Conservation (phyloP, 2,797 vertebrate species). For the Huso huso region DNA sequence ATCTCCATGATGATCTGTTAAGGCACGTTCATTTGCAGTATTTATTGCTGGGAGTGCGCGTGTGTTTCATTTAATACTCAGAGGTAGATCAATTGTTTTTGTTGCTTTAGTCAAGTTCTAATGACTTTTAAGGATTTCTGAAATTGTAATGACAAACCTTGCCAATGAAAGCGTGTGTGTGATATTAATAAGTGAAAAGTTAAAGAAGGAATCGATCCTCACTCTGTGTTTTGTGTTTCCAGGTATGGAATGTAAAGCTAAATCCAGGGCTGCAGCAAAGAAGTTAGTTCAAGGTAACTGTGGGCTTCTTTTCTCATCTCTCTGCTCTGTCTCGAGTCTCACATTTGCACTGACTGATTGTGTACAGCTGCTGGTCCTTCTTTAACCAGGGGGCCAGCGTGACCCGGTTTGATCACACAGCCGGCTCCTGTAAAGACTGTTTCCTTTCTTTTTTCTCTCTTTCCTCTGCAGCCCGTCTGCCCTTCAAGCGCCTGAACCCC, state of each 20-base stretch:
- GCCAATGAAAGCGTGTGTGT: no score
- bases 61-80: not conserved
- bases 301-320: not conserved
- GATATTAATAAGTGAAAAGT: no score
- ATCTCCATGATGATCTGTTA: no score
- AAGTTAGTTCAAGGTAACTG: conserved; percentile 85
- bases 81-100: not conserved
- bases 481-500: conserved; percentile 87
- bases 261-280: conserved; percentile 64
- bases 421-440: not conserved
- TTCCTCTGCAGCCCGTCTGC: conserved; percentile 76
- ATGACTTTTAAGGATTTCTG: no score
- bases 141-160: no score
- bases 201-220: not conserved
- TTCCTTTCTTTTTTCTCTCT: not conserved
- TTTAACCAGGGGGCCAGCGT: not conserved
- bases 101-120: not conserved
- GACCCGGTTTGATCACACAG: not conserved
- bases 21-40: no score
- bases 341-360: not conserved
- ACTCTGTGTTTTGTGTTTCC: conserved; percentile 14
- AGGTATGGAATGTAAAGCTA: conserved; percentile 79
- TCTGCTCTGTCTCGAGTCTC: not conserved
- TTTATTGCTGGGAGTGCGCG: no score
- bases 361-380: not conserved